These are phyloP conservation scores for Sus scrofa DNA, from an alignment of 2,113 vertebrate species.

Conservation along the genomic window DNA sequence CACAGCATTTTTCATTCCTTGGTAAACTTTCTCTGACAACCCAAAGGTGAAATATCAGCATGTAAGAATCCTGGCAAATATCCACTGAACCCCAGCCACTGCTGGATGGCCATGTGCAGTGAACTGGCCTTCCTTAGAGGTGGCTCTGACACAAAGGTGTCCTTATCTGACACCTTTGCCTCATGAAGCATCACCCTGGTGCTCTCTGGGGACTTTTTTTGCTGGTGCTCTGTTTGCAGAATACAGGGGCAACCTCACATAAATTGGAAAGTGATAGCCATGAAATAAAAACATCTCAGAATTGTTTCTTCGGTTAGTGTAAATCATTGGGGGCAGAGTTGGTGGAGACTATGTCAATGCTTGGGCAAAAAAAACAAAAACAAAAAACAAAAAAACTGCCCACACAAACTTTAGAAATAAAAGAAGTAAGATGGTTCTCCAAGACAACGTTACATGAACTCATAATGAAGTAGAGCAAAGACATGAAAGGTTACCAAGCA, in stretches of 20 bases:
- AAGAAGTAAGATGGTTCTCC: background rate
- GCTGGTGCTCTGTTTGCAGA: background rate
- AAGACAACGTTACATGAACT: background rate
- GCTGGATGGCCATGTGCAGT: background rate
- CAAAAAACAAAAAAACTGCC: too few relatives aligned
- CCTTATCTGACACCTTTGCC: background rate
- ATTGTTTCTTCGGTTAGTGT: background rate
- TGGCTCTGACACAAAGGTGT: too few relatives aligned
- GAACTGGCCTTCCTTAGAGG: background rate
- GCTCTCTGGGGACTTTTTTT: background rate
- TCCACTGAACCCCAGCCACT: background rate
- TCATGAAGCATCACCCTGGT: background rate
- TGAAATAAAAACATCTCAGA: background rate
- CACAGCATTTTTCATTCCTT: conserved; percentile 69
- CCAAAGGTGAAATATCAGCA: background rate
- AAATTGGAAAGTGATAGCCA: background rate
- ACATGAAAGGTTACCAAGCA: background rate
- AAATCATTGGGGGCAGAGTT: background rate
- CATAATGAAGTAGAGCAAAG: background rate
- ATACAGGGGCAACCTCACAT: background rate
- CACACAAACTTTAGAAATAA: background rate
- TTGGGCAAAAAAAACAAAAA: background rate
- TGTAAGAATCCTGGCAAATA: background rate
- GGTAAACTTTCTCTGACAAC: conserved; percentile 73
- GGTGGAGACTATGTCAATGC: background rate